phyloP scores from a whole-genome alignment of 2,888 invertebrate genomes.

The Amphipyra berbera region DNA sequence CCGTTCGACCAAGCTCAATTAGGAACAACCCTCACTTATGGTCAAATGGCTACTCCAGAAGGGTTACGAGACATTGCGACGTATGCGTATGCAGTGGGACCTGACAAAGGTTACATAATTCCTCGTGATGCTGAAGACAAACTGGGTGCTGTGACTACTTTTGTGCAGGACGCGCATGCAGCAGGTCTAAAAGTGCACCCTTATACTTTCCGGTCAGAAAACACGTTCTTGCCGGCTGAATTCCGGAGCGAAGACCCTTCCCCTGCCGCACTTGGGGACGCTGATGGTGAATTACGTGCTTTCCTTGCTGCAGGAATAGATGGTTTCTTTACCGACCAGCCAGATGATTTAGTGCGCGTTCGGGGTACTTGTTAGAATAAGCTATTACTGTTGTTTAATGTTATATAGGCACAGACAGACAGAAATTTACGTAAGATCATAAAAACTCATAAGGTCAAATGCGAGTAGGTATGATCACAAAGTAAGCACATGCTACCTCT shows the following conservation, averaged over 20 bases:
- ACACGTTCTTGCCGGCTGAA: slow-evolving; percentile 77
- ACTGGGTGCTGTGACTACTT: slow-evolving; percentile 74
- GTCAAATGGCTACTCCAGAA: slow-evolving; percentile 79
- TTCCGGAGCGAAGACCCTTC: slow-evolving; percentile 70
- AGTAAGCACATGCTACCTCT: no score
- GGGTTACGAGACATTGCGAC: slow-evolving; percentile 79
- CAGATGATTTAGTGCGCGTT: slow-evolving; percentile 74
- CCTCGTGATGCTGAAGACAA: slow-evolving; percentile 72
- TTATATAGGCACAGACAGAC: background rate
- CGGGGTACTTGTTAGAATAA: slow-evolving; percentile 65
- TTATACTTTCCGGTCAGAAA: slow-evolving; percentile 83
- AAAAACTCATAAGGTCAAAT: background rate
- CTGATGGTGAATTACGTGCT: slow-evolving; percentile 74
- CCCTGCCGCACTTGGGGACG: slow-evolving; percentile 72
- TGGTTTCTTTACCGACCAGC: slow-evolving; percentile 82
- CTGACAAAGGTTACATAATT: slow-evolving; percentile 81
- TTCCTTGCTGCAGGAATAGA: slow-evolving; percentile 81
- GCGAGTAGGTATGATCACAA: no score
- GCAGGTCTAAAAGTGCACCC: slow-evolving; percentile 84
- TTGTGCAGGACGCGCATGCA: slow-evolving; percentile 78
- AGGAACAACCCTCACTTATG: slow-evolving; percentile 77
- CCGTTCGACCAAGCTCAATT: slow-evolving; percentile 76
- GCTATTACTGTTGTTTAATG: slow-evolving; percentile 6
- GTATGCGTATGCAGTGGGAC: slow-evolving; percentile 83
- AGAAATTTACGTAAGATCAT: background rate